Evolutionary conservation across 2,888 invertebrate species (phyloP).

Genomic region (Sminthurinus aureus): DNA sequence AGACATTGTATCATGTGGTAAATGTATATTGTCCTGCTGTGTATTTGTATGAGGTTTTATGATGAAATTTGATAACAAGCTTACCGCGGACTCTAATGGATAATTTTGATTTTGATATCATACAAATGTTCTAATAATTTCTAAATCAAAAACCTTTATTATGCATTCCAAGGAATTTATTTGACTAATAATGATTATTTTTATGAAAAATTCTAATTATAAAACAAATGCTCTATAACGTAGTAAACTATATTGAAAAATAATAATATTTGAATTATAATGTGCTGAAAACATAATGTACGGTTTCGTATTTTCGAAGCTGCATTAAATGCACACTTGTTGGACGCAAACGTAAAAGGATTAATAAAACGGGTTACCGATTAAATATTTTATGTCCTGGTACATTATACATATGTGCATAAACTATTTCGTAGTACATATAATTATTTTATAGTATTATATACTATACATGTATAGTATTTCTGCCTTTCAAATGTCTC

Average conservation of each 20-base stretch:
- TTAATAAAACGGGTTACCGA: neutral
- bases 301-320: constrained; percentile 22
- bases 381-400: no score
- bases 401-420: neutral
- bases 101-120: no score
- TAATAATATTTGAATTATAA: neutral
- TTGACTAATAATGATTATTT: neutral
- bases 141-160: neutral
- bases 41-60: no score
- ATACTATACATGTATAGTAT: no score
- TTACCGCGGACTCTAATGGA: no score
- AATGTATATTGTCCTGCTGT: no score
- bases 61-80: no score
- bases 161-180: neutral
- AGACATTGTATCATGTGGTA: no score
- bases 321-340: constrained; percentile 31
- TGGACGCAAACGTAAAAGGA: constrained; percentile 26
- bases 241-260: neutral
- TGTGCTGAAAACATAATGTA: neutral
- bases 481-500: neutral
- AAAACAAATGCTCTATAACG: neutral
- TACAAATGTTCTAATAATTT: no score
- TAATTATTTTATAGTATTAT: neutral
- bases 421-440: neutral
- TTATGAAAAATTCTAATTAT: neutral